Evolutionary conservation across 1,140 invertebrate genomes (phyloP).

Genomic region (Pseudomyrmex dendroicus): DNA sequence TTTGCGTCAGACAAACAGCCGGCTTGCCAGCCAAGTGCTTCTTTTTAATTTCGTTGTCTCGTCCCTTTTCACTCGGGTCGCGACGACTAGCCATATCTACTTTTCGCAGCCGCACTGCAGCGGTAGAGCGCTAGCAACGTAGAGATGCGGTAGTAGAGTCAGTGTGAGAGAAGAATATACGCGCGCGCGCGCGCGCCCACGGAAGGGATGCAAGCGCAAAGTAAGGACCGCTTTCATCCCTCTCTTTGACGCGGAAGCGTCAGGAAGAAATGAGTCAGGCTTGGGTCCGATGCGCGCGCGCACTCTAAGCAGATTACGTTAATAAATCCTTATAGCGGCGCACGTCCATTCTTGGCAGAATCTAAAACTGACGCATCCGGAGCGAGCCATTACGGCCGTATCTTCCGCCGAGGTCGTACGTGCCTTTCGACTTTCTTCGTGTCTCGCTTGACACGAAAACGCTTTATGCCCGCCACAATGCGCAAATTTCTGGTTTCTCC

Average conservation of each 20-base stretch:
- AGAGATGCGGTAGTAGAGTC: constrained; percentile 15
- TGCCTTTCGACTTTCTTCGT: constrained; percentile 61
- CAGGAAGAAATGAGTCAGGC: constrained; percentile 58
- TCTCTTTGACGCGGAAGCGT: constrained; percentile 46
- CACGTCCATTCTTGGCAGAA: constrained; percentile 66
- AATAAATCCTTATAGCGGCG: constrained; percentile 72
- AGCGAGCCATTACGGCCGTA: constrained; percentile 53
- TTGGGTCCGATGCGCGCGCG: constrained; percentile 46
- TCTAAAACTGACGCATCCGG: constrained; percentile 64
- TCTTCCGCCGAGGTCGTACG: constrained; percentile 61
- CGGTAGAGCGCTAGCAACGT: not conserved
- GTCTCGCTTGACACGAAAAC: constrained; percentile 36
- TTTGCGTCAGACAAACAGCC: constrained; percentile 42
- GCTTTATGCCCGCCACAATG: constrained; percentile 28
- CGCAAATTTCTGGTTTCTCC: constrained; percentile 49
- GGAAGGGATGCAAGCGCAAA: constrained; percentile 35
- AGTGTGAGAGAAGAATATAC: constrained; percentile 36
- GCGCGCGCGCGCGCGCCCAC: no score
- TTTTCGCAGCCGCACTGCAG: constrained; percentile 48
- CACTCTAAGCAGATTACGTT: constrained; percentile 76
- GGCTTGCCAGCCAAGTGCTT: constrained; percentile 42
- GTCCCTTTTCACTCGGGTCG: constrained; percentile 41
- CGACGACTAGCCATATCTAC: constrained; percentile 44
- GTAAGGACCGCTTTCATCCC: constrained; percentile 51
- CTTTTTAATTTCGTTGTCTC: constrained; percentile 53